Base-by-base conservation (phyloP, 2,797 vertebrate species). In the Trachurus trachurus region DNA sequence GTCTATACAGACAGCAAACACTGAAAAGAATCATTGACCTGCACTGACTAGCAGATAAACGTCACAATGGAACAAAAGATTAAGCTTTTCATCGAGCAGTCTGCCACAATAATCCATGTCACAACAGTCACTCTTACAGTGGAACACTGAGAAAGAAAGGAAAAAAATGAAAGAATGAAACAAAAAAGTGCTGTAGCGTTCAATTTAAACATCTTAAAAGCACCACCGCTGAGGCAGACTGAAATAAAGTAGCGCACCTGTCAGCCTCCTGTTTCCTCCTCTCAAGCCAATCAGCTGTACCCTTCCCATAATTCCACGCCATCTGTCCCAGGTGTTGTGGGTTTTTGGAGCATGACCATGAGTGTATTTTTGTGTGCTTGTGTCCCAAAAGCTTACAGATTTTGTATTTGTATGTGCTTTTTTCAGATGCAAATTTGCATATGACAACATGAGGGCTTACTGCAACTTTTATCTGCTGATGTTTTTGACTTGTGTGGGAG, bases 291-390 rank as follows among this genome's bases (percentile, higher is more conserved):
- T 92, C 80, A 78, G 71, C 83, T 86, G 56, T 77, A 74, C 47
- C 66, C 73, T 87, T 81, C 76, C 84, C 84, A 86, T 85, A 87
- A 91, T 82, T 78, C 78, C 47, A 17, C 22, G 67, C 90, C 92
- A 91, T 94, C 92, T 93, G 93, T 89, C 83, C 86, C 87, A 92
- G 92, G 88, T 92, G 87, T 87, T 90, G 83, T 74, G 79, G 65
- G 80, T 87, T 68, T 82, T 80, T 83, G 47, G 80, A 86, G 88
- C 87, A 66, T 93, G 74, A 88, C 88, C 49, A n/a, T 47, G 58
- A 31, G 52, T 80, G 26, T 42, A 8, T 64, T 66, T 40, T 13
- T 70, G 53, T 34, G 21, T 66, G 17, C 11, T 26, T 37, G 52
- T 54, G 42, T 9, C 21, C 16, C 6, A 37, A 66, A 66, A 40